phyloP scores from a whole-genome alignment of 2,888 invertebrate species.

The Aelia acuminata region DNA sequence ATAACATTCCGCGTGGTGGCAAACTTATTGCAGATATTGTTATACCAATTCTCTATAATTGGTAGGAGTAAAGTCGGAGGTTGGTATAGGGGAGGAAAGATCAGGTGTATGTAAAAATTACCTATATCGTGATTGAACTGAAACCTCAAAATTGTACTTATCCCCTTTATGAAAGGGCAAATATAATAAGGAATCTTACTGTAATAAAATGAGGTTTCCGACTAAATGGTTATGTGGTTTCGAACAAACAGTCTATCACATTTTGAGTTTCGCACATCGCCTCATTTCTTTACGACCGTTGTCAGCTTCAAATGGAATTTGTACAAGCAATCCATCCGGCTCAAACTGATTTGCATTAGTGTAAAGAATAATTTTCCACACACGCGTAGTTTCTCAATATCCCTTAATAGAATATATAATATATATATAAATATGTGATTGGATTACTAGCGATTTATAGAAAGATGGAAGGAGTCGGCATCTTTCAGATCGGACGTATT shows the following conservation, averaged over 20 bases:
- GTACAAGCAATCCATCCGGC: background rate
- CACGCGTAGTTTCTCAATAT: slow-evolving; percentile 9
- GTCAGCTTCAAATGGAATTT: slow-evolving; percentile 14
- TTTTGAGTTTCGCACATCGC: background rate
- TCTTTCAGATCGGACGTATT: background rate
- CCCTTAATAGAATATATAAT: background rate
- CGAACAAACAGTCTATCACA: background rate
- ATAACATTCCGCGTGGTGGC: no score
- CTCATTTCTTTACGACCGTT: slow-evolving; percentile 3
- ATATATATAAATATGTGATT: background rate
- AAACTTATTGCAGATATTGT: no score
- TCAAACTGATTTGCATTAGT: background rate
- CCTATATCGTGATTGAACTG: no score
- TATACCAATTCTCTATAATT: no score
- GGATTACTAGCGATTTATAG: background rate
- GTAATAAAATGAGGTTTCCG: background rate
- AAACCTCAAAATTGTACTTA: background rate
- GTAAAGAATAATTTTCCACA: background rate
- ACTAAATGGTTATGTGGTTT: background rate
- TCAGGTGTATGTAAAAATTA: no score
- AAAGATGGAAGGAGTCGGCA: background rate
- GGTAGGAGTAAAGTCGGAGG: no score
- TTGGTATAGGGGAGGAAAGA: no score
- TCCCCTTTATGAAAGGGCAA: background rate
- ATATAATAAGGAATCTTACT: background rate